Evolutionary conservation across 2,888 invertebrate species (phyloP).

Genomic region (Drosophila austrosaltans): DNA sequence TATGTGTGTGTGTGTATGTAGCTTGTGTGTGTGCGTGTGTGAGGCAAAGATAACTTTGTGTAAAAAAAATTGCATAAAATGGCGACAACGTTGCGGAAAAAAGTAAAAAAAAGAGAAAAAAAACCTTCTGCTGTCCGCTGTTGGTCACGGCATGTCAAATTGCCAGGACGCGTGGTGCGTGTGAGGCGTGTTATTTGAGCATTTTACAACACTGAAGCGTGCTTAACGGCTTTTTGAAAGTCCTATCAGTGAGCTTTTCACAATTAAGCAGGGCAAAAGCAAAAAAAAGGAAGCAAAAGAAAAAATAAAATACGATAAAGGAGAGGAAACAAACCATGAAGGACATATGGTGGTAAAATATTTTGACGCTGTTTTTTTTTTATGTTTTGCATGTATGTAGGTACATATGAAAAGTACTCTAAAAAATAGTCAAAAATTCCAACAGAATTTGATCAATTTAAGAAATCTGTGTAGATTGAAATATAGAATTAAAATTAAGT

Average conservation of each 20-base stretch:
- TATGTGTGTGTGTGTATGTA: slow-evolving; percentile 20
- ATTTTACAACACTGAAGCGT: slow-evolving; percentile 75
- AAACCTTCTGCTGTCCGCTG: slow-evolving; percentile 41
- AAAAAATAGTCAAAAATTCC: not conserved
- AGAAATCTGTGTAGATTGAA: not conserved
- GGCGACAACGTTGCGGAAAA: slow-evolving; percentile 29
- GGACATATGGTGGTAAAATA: slow-evolving; percentile 10
- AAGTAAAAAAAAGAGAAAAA: slow-evolving; percentile 18
- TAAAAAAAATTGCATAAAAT: slow-evolving; percentile 38
- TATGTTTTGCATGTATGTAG: not conserved
- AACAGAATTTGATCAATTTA: not conserved
- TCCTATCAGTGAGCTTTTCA: slow-evolving; percentile 51
- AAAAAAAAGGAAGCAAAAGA: not conserved
- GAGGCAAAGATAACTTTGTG: not conserved
- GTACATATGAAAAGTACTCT: not conserved
- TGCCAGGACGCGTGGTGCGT: slow-evolving; percentile 71
- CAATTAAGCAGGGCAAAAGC: not conserved
- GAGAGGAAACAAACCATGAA: not conserved
- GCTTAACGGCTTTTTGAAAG: slow-evolving; percentile 77
- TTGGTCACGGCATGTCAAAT: slow-evolving; percentile 73
- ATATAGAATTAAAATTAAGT: not conserved
- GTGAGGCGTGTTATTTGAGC: slow-evolving; percentile 71
- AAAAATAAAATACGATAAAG: not conserved
- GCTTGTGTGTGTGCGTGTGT: slow-evolving; percentile 19
- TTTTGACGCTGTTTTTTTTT: not conserved